Evolutionary conservation across 2,797 vertebrate species (phyloP).

Genomic region (Danio jaintianensis): DNA sequence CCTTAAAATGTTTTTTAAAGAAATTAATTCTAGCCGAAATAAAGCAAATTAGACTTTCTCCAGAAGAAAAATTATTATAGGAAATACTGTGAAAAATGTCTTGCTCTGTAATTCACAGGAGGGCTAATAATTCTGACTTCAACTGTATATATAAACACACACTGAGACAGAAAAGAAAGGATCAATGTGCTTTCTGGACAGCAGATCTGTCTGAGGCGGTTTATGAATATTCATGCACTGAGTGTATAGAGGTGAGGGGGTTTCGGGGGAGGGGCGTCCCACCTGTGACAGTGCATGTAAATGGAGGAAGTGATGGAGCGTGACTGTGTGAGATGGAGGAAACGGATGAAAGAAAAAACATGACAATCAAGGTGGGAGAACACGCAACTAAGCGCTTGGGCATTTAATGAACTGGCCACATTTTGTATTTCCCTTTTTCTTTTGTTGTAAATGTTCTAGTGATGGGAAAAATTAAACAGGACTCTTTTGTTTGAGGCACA

Average conservation of each 20-base stretch:
- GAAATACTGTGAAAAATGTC: too few relatives aligned
- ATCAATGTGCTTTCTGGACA: slow-evolving; percentile 41
- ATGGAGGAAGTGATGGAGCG: slow-evolving; percentile 2
- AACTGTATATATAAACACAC: slow-evolving; percentile 30
- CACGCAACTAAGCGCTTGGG: background rate
- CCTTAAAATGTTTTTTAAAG: too few relatives aligned
- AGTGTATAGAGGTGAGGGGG: slow-evolving; percentile 24
- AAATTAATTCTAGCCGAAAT: too few relatives aligned
- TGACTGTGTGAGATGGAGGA: slow-evolving; percentile 22
- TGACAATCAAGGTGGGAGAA: background rate
- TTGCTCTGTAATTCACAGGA: too few relatives aligned
- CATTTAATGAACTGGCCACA: too few relatives aligned
- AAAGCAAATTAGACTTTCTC: too few relatives aligned
- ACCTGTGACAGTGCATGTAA: slow-evolving; percentile 29
- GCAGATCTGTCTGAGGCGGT: slow-evolving; percentile 7
- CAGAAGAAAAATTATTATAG: too few relatives aligned
- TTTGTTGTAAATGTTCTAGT: background rate
- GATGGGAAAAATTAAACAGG: background rate
- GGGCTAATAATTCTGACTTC: too few relatives aligned
- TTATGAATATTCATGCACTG: slow-evolving; percentile 30
- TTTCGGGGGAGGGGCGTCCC: slow-evolving; percentile 43
- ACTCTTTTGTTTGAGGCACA: background rate
- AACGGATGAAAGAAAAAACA: background rate
- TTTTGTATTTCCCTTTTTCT: background rate
- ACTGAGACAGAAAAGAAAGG: slow-evolving; percentile 19